Percentiles rank a stretch among this genome's conserved stretches.
Conservation (phyloP, 2,113 vertebrate species). For the Helogale parvula region DNA sequence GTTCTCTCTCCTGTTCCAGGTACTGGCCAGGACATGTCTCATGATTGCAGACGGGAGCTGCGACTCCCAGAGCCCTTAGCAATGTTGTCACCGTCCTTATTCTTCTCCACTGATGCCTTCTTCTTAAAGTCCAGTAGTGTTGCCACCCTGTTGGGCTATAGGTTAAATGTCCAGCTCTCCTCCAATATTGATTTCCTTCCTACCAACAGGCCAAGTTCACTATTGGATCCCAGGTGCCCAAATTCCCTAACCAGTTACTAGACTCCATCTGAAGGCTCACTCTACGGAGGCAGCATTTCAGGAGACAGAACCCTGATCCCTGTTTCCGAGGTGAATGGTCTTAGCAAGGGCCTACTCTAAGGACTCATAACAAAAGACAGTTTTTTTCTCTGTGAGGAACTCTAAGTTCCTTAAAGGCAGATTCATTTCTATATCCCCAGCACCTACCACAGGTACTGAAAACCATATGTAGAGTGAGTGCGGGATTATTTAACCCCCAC, state of each 20-base stretch:
- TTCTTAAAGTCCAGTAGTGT: background rate
- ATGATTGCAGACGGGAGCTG: background rate
- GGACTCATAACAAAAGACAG: background rate
- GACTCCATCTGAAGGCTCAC: background rate
- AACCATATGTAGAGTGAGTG: background rate
- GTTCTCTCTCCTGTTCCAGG: background rate
- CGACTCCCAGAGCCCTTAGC: background rate
- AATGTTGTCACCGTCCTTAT: background rate
- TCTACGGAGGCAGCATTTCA: background rate
- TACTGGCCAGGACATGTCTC: background rate
- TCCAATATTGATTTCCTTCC: conserved; percentile 14
- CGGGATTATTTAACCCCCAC: background rate
- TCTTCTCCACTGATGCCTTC: background rate
- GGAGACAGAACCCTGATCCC: background rate
- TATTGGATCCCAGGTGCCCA: background rate
- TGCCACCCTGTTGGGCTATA: background rate
- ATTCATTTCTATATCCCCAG: background rate
- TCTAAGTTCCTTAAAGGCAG: background rate
- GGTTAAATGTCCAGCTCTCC: background rate
- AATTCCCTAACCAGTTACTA: background rate
- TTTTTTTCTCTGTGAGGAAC: background rate
- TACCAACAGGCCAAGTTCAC: conserved; percentile 19
- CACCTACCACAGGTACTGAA: background rate
- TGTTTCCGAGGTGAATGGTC: background rate
- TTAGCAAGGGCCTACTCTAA: background rate